Percentiles rank a stretch among this genome's conserved stretches.
These are phyloP conservation scores for Pristionchus arcanus DNA, from an alignment of 2,888 invertebrate genomes.

Conservation along the genomic window DNA sequence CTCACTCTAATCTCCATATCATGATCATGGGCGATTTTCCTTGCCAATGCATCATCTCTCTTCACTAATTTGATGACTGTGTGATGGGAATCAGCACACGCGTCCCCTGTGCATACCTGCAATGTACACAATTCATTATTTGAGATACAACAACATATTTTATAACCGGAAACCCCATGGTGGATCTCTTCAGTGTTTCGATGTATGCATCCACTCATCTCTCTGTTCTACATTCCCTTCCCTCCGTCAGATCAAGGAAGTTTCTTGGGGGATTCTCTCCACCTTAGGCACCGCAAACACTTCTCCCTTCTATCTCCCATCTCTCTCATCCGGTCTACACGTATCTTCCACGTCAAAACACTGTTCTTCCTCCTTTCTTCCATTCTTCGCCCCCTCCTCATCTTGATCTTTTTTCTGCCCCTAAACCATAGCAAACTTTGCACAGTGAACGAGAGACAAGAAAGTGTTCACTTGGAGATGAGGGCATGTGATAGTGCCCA, in stretches of 20 bases:
- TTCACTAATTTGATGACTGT: constrained; percentile 73
- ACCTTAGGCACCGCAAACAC: constrained; percentile 32
- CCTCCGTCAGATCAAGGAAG: not conserved
- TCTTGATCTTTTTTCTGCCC: not conserved
- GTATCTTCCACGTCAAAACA: not conserved
- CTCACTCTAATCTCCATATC: constrained; percentile 74
- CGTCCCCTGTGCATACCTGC: constrained; percentile 47
- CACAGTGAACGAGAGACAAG: too few species aligned
- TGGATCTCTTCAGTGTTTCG: too few species aligned
- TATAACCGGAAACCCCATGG: too few species aligned
- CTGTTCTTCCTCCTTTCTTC: not conserved
- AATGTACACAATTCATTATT: constrained; percentile 1
- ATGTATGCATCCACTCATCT: too few species aligned
- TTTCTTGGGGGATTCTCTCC: not conserved
- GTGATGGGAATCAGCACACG: constrained; percentile 68
- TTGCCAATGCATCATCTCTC: constrained; percentile 75
- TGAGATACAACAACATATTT: too few species aligned
- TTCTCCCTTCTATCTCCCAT: constrained; percentile 31
- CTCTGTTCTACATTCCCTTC: not conserved
- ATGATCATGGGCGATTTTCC: constrained; percentile 73
- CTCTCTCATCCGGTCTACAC: not conserved
- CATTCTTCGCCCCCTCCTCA: too few species aligned
- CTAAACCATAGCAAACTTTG: not conserved
- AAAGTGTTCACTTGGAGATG: not conserved
- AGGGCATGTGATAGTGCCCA: not conserved